These are phyloP conservation scores for Ranitomeya imitator DNA, from an alignment of 2,113 vertebrate species.

Conservation along the genomic window DNA sequence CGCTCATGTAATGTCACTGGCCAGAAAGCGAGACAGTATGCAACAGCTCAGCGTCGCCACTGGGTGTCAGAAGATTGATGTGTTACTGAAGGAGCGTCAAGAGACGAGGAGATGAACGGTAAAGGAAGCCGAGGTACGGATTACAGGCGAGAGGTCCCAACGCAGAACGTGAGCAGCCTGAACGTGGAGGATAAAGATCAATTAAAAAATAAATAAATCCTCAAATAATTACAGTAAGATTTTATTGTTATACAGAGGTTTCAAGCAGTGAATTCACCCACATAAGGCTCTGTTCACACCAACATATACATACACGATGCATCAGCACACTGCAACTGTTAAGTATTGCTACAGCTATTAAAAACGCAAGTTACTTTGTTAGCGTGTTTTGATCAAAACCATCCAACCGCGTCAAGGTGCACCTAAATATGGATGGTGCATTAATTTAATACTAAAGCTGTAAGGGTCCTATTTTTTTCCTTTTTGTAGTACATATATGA, in stretches of 20 bases:
- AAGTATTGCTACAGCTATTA: no score
- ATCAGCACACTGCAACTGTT: no score
- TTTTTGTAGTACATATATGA: no score
- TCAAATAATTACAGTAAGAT: neutral
- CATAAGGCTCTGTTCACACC: neutral
- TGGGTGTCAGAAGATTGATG: conserved; percentile 70
- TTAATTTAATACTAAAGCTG: no score
- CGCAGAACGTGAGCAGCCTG: neutral
- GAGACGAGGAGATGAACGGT: neutral
- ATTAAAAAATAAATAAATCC: neutral
- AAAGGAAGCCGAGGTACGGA: neutral
- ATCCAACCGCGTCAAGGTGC: no score
- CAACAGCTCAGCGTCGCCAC: conserved; percentile 64
- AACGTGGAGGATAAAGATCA: neutral
- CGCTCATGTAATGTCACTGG: neutral
- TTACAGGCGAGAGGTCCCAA: neutral
- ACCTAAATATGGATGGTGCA: no score
- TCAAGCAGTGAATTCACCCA: neutral
- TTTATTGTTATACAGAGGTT: neutral
- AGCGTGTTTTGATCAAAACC: no score
- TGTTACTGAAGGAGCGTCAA: neutral
- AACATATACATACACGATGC: neutral
- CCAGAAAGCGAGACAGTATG: conserved; percentile 16
- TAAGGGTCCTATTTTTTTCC: no score
- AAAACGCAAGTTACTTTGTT: no score